These are phyloP conservation scores for Acipenser oxyrinchus DNA, from an alignment of 2,797 vertebrate genomes.

Conservation along the genomic window DNA sequence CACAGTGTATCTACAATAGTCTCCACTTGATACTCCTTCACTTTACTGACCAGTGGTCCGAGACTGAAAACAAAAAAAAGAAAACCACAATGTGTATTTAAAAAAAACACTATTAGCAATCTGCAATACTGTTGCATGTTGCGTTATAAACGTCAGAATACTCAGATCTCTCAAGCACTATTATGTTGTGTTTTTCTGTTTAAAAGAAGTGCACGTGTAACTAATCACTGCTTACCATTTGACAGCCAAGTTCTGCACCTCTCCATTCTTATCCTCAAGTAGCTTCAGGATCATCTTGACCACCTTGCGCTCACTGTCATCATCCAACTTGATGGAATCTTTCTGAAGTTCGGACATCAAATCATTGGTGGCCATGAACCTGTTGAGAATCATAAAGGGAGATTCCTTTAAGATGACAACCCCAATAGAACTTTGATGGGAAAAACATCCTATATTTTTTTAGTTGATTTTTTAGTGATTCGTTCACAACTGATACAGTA, in stretches of 20 bases:
- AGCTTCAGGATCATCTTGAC: constrained; percentile 98
- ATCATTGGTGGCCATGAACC: constrained; percentile 98
- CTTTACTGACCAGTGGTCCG: constrained; percentile 95
- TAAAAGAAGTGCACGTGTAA: no score
- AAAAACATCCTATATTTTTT: no score
- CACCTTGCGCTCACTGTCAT: constrained; percentile 96
- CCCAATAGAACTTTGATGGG: no score
- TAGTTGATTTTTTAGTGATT: no score
- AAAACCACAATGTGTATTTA: background rate
- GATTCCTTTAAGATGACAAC: no score
- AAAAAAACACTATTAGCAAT: no score
- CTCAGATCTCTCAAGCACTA: no score
- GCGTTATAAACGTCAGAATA: no score
- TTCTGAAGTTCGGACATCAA: constrained; percentile 98
- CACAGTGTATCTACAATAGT: constrained; percentile 98
- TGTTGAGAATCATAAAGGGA: constrained; percentile 30
- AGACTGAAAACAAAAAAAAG: constrained; percentile 58
- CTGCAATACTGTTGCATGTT: no score
- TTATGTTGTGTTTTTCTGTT: no score
- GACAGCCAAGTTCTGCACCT: constrained; percentile 95
- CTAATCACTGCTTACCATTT: constrained; percentile 73
- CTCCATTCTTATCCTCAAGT: constrained; percentile 96
- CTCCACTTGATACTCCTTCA: constrained; percentile 98
- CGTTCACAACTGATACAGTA: no score
- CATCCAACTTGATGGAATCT: constrained; percentile 97